Conservation (phyloP, 2,888 invertebrate species). For the Torymus aiolomorphi region DNA sequence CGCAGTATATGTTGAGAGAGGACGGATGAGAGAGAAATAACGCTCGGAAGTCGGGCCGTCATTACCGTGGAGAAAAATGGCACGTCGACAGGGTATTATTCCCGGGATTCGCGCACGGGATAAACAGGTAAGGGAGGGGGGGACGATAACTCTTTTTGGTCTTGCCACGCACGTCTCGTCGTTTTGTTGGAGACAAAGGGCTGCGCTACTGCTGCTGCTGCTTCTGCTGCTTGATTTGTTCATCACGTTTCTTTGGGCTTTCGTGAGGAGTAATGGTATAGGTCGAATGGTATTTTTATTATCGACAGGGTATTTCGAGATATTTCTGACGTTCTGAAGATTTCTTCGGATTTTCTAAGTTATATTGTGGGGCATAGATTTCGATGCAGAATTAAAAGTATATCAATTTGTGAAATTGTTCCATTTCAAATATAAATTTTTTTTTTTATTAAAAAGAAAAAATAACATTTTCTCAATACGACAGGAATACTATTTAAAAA, state of each 20-base stretch:
- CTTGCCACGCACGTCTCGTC: neutral
- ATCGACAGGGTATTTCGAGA: no score
- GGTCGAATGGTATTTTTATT: no score
- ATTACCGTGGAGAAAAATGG: constrained; percentile 14
- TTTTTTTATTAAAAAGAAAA: no score
- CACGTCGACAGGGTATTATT: constrained; percentile 41
- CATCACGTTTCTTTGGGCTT: constrained; percentile 23
- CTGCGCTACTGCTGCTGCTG: neutral
- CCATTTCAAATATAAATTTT: no score
- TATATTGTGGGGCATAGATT: no score
- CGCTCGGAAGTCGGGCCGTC: neutral
- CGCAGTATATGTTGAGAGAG: neutral
- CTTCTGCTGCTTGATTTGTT: constrained; percentile 34
- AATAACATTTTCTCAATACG: no score
- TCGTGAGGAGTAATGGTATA: neutral
- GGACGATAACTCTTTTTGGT: constrained; percentile 3
- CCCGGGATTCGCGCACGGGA: constrained; percentile 20
- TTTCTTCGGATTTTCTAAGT: no score
- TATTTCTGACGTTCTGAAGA: no score
- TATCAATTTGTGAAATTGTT: no score
- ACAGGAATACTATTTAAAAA: no score
- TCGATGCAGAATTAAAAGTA: no score
- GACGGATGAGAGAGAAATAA: neutral
- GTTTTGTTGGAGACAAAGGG: no score
- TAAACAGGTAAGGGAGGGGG: constrained; percentile 18